These are phyloP conservation scores for Limenitis camilla DNA, from an alignment of 2,888 invertebrate species.

Conservation along the genomic window DNA sequence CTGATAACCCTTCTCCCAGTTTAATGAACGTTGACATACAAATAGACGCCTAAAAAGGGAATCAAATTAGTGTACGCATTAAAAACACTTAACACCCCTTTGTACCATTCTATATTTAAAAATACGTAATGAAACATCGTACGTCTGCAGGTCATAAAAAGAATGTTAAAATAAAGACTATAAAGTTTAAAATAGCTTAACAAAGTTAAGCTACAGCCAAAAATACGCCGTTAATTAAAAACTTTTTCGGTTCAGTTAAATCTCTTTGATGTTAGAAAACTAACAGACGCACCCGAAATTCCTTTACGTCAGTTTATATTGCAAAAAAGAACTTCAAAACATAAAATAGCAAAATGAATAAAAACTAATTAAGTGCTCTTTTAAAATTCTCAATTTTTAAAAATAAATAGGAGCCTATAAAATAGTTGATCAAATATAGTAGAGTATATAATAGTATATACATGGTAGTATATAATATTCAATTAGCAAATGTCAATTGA, in stretches of 20 bases:
- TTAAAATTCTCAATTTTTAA: no score
- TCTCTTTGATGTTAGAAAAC: neutral
- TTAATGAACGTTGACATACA: conserved; percentile 8
- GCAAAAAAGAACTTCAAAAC: no score
- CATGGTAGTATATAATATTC: no score
- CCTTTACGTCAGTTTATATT: neutral
- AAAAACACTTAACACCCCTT: conserved; percentile 48
- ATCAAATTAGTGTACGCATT: conserved; percentile 31
- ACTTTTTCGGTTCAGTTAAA: neutral
- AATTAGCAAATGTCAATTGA: neutral
- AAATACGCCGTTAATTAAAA: conserved; percentile 3
- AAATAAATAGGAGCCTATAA: no score
- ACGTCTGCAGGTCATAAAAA: conserved; percentile 32
- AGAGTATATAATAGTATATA: no score
- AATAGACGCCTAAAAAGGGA: conserved; percentile 24
- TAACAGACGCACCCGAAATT: neutral
- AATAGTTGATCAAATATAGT: no score
- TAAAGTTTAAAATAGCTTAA: conserved; percentile 1
- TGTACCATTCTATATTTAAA: conserved; percentile 47
- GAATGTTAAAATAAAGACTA: conserved; percentile 15
- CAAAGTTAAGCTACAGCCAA: neutral
- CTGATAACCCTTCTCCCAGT: neutral
- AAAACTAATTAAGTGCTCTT: no score
- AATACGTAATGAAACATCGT: conserved; percentile 47
- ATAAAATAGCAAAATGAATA: neutral